Conservation (phyloP, 2,888 invertebrate genomes). For the Automeris io region DNA sequence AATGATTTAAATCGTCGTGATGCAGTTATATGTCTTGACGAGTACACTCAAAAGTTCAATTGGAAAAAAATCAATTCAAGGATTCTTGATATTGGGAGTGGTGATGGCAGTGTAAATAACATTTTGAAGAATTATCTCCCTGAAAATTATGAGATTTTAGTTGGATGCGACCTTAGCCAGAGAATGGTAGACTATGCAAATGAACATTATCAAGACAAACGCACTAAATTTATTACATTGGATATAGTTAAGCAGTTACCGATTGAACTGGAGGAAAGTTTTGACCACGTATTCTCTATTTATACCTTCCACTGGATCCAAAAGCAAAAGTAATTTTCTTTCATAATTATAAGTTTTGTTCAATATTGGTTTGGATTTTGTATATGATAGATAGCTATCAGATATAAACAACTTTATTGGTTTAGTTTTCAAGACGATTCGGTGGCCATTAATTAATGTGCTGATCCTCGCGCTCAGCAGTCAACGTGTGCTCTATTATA, state of each 20-base stretch:
- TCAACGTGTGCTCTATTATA: too few relatives aligned
- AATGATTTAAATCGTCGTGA: conserved; percentile 2
- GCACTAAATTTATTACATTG: conserved; percentile 1
- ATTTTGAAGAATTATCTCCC: conserved; percentile 7
- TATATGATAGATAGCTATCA: neutral
- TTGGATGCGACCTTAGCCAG: conserved; percentile 5
- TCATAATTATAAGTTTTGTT: neutral
- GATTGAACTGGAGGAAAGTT: conserved; percentile 1
- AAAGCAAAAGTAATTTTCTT: conserved; percentile 7
- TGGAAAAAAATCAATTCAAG: neutral
- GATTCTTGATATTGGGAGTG: conserved; percentile 12
- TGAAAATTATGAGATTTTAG: neutral
- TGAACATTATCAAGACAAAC: neutral
- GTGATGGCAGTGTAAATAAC: conserved; percentile 12
- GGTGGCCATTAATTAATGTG: too few relatives aligned
- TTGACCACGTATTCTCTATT: conserved; percentile 10
- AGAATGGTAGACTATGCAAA: conserved; percentile 7
- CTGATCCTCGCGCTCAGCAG: too few relatives aligned
- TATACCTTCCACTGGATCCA: conserved; percentile 8
- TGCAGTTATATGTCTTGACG: neutral
- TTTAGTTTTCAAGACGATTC: too few relatives aligned
- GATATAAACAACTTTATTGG: too few relatives aligned
- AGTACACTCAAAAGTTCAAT: conserved; percentile 4
- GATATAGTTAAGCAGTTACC: conserved; percentile 7
- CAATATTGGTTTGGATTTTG: neutral